Conservation (phyloP, 2,797 vertebrate species). For the Coregonus ussuriensis region DNA sequence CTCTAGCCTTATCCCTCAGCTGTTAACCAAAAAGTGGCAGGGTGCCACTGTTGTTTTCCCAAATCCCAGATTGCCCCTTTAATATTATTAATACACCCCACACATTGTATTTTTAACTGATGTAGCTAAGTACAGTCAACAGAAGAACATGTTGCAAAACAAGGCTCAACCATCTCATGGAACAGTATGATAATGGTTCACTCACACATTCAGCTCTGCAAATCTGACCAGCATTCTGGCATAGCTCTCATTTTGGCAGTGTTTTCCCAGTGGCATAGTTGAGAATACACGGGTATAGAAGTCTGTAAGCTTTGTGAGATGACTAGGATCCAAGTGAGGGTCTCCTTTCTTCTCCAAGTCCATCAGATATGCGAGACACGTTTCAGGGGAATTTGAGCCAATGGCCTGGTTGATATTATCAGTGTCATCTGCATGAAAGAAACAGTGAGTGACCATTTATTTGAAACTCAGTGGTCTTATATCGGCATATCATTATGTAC, state of each 20-base stretch:
- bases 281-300: constrained; percentile 87
- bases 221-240: constrained; percentile 91
- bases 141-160: neutral
- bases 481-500: neutral
- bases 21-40: neutral
- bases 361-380: constrained; percentile 83
- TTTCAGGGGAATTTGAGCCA: constrained; percentile 85
- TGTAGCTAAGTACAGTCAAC: neutral
- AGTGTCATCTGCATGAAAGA: constrained; percentile 83
- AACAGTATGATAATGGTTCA: constrained; percentile 32
- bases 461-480: neutral
- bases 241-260: constrained; percentile 88
- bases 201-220: constrained; percentile 93
- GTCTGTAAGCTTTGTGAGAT: constrained; percentile 84
- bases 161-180: neutral
- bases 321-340: constrained; percentile 73
- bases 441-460: neutral
- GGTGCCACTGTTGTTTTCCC: neutral
- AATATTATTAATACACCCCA: neutral
- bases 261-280: constrained; percentile 83
- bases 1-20: neutral
- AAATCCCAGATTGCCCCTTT: neutral
- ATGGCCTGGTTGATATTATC: constrained; percentile 89
- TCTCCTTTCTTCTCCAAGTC: constrained; percentile 85
- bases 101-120: neutral